These are phyloP conservation scores for Hartigia nigra DNA, from an alignment of 2,888 invertebrate genomes.

Conservation along the genomic window DNA sequence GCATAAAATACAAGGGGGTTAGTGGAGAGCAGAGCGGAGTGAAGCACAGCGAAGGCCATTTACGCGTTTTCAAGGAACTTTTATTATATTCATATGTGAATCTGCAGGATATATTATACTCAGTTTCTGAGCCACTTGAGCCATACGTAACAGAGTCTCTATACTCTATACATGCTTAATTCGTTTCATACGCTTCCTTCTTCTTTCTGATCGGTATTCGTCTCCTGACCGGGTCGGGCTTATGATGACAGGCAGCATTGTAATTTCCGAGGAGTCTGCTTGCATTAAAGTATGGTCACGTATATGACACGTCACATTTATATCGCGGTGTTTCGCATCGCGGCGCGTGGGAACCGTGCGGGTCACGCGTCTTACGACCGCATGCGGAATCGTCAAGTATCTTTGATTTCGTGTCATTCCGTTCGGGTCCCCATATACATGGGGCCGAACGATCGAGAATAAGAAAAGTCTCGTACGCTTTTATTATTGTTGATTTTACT, in stretches of 20 bases:
- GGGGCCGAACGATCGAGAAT: neutral
- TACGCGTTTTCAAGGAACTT: neutral
- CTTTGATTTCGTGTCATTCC: neutral
- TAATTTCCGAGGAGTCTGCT: conserved; percentile 47
- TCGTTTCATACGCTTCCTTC: neutral
- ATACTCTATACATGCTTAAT: neutral
- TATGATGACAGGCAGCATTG: conserved; percentile 36
- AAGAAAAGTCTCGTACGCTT: neutral
- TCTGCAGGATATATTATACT: neutral
- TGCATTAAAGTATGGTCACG: conserved; percentile 62
- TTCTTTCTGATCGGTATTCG: conserved; percentile 10
- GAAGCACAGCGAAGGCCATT: neutral
- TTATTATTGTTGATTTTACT: neutral
- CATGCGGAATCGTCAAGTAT: conserved; percentile 59
- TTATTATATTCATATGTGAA: neutral
- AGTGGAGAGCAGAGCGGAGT: neutral
- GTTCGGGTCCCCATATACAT: neutral
- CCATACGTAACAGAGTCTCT: neutral
- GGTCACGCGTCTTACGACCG: conserved; percentile 60
- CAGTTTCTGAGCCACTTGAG: neutral
- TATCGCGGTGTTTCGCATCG: conserved; percentile 55
- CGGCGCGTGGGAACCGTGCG: conserved; percentile 62
- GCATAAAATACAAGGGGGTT: conserved; percentile 37
- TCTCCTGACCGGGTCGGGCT: conserved; percentile 11
- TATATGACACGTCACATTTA: conserved; percentile 57